Evolutionary conservation across 2,888 invertebrate genomes (phyloP).

Genomic region (Pristionchus maxplancki): DNA sequence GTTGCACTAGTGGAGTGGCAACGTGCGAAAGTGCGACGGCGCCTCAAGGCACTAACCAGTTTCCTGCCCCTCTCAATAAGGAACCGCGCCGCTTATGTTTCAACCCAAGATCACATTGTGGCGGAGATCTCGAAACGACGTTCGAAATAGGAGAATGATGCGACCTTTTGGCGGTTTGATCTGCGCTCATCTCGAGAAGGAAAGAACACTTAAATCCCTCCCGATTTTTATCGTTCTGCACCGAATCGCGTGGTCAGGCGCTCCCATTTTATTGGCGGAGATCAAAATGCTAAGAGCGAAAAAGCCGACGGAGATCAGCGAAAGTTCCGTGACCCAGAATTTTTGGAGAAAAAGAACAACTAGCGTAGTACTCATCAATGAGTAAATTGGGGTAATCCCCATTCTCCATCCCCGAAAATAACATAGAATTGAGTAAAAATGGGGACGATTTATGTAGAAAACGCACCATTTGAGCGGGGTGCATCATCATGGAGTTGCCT

Average conservation of each 20-base stretch:
- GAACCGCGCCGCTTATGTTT: neutral
- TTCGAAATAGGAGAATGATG: neutral
- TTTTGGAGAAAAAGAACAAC: neutral
- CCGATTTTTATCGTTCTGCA: neutral
- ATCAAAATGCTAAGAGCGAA: neutral
- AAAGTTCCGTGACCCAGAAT: neutral
- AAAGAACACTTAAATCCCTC: neutral
- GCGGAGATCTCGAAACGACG: neutral
- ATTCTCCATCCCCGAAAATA: no score
- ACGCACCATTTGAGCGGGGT: neutral
- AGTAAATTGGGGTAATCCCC: neutral
- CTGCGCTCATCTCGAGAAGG: neutral
- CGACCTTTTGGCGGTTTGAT: neutral
- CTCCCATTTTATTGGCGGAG: neutral
- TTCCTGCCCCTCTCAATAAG: neutral
- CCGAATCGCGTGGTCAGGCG: neutral
- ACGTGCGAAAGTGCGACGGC: slow-evolving; percentile 7
- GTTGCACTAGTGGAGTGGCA: neutral
- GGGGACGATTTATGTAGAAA: neutral
- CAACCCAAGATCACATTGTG: neutral
- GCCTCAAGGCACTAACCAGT: neutral
- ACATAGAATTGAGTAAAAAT: no score
- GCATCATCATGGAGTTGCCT: neutral
- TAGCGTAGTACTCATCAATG: neutral
- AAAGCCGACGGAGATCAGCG: neutral